These are phyloP conservation scores for Caenorhabditis becei DNA, from an alignment of 2,888 invertebrate genomes.

Conservation along the genomic window DNA sequence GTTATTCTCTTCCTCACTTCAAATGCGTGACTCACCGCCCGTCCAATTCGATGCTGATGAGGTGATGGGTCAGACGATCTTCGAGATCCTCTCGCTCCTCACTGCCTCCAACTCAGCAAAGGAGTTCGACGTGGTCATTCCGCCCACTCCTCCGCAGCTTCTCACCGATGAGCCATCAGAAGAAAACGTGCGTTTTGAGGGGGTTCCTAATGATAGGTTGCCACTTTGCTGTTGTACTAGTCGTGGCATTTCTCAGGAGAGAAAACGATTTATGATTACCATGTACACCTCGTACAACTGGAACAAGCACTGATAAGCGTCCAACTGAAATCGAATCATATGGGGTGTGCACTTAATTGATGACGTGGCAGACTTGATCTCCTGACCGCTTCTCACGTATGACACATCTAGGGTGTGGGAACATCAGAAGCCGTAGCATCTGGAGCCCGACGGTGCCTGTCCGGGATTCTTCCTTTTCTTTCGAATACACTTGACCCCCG, in stretches of 20 bases:
- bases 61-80: background rate
- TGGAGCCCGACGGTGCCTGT: background rate
- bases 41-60: conserved; percentile 1
- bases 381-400: no score
- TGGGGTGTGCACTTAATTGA: no score
- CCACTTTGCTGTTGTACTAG: background rate
- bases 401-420: conserved; percentile 2
- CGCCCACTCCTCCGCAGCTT: background rate
- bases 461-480: background rate
- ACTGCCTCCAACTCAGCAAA: background rate
- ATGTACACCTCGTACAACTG: background rate
- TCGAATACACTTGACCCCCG: conserved; percentile 27
- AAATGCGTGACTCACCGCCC: conserved; percentile 26
- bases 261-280: background rate
- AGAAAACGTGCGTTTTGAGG: conserved; percentile 20
- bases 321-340: no score
- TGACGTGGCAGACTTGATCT: no score
- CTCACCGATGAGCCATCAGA: background rate
- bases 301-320: no score
- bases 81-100: background rate
- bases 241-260: background rate
- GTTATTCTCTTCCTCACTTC: background rate
- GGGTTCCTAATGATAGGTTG: conserved; percentile 5
- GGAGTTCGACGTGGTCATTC: background rate
- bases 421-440: background rate